Conservation (phyloP, 2,113 vertebrate genomes). For the Anhinga anhinga region DNA sequence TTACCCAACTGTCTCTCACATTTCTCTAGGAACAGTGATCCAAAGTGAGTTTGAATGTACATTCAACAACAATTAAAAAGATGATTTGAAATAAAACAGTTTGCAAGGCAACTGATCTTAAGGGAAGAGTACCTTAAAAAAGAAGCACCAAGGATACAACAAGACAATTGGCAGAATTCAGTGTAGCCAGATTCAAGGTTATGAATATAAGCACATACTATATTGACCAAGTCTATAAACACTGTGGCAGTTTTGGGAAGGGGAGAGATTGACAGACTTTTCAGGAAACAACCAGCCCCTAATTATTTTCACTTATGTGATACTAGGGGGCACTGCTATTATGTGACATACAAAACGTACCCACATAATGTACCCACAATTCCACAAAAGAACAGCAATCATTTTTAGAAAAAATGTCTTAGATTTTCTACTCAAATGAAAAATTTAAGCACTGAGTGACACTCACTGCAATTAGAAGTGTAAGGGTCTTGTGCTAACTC, state of each 20-base stretch:
- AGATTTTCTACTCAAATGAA: not conserved
- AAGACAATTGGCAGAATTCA: not conserved
- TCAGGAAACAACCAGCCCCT: not conserved
- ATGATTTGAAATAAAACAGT: not conserved
- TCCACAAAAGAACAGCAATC: not conserved
- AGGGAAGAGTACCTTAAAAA: not conserved
- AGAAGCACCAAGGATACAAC: not conserved
- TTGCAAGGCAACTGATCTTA: not conserved
- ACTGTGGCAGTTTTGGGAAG: not conserved
- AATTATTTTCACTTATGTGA: not conserved
- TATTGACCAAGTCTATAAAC: not conserved
- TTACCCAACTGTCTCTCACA: not conserved
- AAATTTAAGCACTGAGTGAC: not conserved
- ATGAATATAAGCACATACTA: not conserved
- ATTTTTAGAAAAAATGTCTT: not conserved
- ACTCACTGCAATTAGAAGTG: not conserved
- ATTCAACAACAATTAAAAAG: not conserved
- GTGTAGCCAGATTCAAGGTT: not conserved
- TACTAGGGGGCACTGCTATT: not conserved
- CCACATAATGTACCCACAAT: not conserved
- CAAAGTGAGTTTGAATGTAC: not conserved
- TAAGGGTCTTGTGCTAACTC: not conserved
- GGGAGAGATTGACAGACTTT: not conserved
- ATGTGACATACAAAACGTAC: rapidly evolving
- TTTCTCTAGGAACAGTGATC: not conserved